These are phyloP conservation scores for Sebastes nivosus DNA, from an alignment of 2,797 vertebrate species.

Conservation along the genomic window DNA sequence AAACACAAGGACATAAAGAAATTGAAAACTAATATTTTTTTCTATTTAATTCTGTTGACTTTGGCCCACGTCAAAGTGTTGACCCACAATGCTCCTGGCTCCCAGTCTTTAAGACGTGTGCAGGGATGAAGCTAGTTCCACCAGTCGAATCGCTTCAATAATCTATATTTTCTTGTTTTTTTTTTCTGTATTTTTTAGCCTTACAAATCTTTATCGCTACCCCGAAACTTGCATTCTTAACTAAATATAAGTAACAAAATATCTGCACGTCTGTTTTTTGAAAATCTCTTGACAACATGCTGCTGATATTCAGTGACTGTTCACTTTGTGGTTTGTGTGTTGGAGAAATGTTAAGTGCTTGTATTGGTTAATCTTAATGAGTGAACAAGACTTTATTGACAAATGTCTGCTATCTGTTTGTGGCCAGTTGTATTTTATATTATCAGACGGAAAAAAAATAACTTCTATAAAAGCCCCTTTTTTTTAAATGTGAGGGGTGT, in stretches of 20 bases:
- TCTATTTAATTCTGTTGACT: constrained; percentile 83
- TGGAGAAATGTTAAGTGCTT: constrained; percentile 80
- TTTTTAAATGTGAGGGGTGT: constrained; percentile 58
- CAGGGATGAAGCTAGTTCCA: constrained; percentile 78
- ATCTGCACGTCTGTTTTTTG: constrained; percentile 78
- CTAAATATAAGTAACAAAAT: constrained; percentile 74
- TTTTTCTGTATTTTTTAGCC: constrained; percentile 66
- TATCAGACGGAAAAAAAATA: constrained; percentile 56
- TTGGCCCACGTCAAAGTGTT: constrained; percentile 75
- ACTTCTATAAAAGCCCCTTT: constrained; percentile 58
- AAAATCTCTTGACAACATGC: constrained; percentile 73
- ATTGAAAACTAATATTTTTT: constrained; percentile 78
- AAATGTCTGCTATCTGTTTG: constrained; percentile 79
- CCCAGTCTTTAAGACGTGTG: constrained; percentile 59
- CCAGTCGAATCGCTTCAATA: constrained; percentile 73
- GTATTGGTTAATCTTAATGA: constrained; percentile 77
- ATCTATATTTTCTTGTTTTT: constrained; percentile 65
- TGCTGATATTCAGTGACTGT: constrained; percentile 83
- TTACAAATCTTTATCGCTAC: constrained; percentile 67
- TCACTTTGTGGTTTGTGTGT: constrained; percentile 80
- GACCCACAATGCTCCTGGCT: constrained; percentile 72
- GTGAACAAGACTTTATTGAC: constrained; percentile 75
- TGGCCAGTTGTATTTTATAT: constrained; percentile 84
- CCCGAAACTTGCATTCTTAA: constrained; percentile 69
- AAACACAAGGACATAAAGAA: constrained; percentile 72